Conservation (phyloP, 1,140 invertebrate genomes). For the Bacillus rossius region DNA sequence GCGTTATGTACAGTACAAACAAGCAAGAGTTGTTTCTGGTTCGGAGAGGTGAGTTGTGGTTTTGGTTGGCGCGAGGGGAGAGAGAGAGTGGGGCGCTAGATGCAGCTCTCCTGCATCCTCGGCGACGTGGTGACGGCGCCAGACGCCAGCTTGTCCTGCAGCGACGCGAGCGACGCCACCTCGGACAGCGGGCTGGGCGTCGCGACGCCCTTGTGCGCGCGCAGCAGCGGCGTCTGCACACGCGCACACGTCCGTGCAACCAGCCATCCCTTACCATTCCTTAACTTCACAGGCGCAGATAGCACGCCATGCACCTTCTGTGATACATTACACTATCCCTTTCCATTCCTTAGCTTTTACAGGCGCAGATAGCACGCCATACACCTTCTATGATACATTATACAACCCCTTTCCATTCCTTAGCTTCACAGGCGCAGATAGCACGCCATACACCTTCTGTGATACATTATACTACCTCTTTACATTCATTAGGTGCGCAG, state of each 20-base stretch:
- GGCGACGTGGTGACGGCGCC: conserved; percentile 77
- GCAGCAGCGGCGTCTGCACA: conserved; percentile 4
- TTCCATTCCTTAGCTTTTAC: neutral
- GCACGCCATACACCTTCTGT: too few species aligned
- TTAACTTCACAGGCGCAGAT: too few species aligned
- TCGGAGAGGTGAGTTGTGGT: too few species aligned
- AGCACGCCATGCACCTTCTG: neutral
- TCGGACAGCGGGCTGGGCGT: conserved; percentile 6
- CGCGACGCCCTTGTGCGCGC: conserved; percentile 16
- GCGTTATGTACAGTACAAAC: too few species aligned
- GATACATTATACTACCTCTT: too few species aligned
- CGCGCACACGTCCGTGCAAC: neutral
- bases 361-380: neutral
- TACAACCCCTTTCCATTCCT: neutral
- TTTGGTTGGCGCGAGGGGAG: neutral
- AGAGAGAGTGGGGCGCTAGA: conserved; percentile 48
- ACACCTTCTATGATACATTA: too few species aligned
- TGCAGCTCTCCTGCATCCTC: conserved; percentile 81
- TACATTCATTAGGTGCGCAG: too few species aligned
- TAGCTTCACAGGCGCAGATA: neutral
- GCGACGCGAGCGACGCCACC: neutral
- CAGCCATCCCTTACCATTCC: too few species aligned
- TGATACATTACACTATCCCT: neutral
- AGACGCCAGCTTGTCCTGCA: conserved; percentile 42
- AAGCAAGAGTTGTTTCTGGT: too few species aligned